Base-by-base conservation (phyloP, 1,140 invertebrate species). In the Ceratitis capitata region DNA sequence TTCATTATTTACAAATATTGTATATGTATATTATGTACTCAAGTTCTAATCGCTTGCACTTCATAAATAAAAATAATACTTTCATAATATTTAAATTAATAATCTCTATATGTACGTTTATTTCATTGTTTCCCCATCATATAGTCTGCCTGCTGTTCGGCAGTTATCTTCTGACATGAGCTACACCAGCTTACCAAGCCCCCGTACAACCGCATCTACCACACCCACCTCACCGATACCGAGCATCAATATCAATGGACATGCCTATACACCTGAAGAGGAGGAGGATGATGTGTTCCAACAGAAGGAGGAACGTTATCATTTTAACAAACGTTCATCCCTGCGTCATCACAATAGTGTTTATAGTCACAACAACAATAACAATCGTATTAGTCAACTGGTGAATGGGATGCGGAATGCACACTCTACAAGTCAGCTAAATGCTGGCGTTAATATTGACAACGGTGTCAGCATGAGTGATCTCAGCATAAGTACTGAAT, bases 401-500 rank as follows among this genome's bases (percentile, higher is more conserved):
- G 78, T 26, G 16, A 10, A 23, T 49, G 69, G 12, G 32, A 49
- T 86, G 14, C 83, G 83, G 10, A 84, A 84, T 82, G 64, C 85
- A 5, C 83, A 84, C 29, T 86, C 83, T 14, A 86, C 86, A n/a
- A 84, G 85, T 42, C 85, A 86, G 74, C 56, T 86, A 42, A 51
- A 84, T 84, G 69, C 64, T 7, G 26, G 39, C 56, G 29, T 78
- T 19, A 47, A 32, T 3, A 9, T 19, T 23, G 58, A 86, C 14
- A 84, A 84, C 19, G 88, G 86, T 32, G 86, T 87, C 3, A 90
- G 89, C 69, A 88, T 87, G 85, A 89, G 89, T 42, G 89, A 91
- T 86, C 87, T 91, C 26, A 91, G 90, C 6, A 90, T 87, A 0
- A 87, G 86, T 74, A 64, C 42, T 51, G 86, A 86, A 14, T 49